Percentiles rank a stretch among this genome's conserved stretches.
These are phyloP conservation scores for Callocephalon fimbriatum DNA, from an alignment of 2,113 vertebrate genomes.

Conservation along the genomic window DNA sequence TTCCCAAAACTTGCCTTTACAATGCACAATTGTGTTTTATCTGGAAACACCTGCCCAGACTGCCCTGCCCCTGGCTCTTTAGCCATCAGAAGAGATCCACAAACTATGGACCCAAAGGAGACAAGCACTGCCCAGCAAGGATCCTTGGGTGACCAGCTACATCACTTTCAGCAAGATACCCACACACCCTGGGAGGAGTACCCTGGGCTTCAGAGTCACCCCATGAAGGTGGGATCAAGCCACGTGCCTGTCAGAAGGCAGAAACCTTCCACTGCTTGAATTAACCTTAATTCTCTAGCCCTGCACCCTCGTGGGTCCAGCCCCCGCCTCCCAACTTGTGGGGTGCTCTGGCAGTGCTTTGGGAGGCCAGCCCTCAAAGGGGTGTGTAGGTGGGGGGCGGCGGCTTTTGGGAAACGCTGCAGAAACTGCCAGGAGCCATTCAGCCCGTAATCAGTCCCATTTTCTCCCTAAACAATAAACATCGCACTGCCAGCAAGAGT, in stretches of 20 bases:
- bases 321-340: neutral
- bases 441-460: neutral
- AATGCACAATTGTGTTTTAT: neutral
- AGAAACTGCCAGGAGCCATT: fast-evolving
- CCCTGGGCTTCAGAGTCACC: neutral
- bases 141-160: neutral
- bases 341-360: neutral
- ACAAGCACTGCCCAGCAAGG: neutral
- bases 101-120: neutral
- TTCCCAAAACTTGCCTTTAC: neutral
- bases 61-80: neutral
- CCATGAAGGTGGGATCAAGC: neutral
- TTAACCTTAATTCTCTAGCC: neutral
- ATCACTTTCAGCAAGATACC: neutral
- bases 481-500: fast-evolving
- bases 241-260: neutral
- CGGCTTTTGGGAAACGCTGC: neutral
- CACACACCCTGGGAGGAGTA: neutral
- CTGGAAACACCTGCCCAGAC: neutral
- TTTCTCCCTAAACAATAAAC: neutral
- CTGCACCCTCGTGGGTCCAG: fast-evolving
- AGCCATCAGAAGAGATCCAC: neutral
- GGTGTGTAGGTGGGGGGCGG: neutral
- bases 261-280: neutral
- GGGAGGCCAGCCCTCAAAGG: neutral